Evolutionary conservation across 2,113 vertebrate species (phyloP), one percentile per base, ranked within the genome.

Genomic region (Heloderma charlesbogerti): DNA sequence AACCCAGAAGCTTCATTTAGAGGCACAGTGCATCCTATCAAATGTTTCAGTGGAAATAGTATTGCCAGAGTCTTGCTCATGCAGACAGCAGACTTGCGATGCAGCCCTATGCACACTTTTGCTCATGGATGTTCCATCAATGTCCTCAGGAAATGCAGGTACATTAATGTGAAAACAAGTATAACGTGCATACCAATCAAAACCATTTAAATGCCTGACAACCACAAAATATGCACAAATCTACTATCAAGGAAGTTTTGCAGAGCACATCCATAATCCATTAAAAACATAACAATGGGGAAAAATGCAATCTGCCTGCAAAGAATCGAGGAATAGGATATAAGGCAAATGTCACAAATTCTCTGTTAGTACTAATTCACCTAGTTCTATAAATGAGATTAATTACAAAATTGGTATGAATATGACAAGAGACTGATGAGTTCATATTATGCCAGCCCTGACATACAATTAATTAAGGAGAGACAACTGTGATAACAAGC

Each of bases 381-480:
- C 93, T 71, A 75, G 40, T 25, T 91, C 60, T 75, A 88, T 16
- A 66, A 86, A 90, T 81, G 84, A 88, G 92, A 95, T 93, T 96
- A 92, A 95, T 94, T 93, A 91, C 77, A 93, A 92, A 95, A 94
- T 94, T 95, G 94, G 92, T 31, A 92, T 20, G 84, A 83, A 93
- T 89, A n/a, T 89, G 88, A 94, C 91, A 93, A 92, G n/a, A 92
- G 83, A 82, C 84, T 93, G 88, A 95, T 94, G 81, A 69, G 71
- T 88, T 95, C 95, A 91, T 83, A 93, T 88, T 34, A 18, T 87
- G 54, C n/a, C 79, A 94, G 74, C n/a, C 27, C 48, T 75, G 69
- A 94, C 93, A 94, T 48, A 94, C 43, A 94, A 94, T 95, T 93
- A 95, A 96, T 94, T 96, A 95, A 95, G 57, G 85, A 94, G 89